Base-by-base conservation (phyloP, 2,797 vertebrate species). In the Cuculus canorus region DNA sequence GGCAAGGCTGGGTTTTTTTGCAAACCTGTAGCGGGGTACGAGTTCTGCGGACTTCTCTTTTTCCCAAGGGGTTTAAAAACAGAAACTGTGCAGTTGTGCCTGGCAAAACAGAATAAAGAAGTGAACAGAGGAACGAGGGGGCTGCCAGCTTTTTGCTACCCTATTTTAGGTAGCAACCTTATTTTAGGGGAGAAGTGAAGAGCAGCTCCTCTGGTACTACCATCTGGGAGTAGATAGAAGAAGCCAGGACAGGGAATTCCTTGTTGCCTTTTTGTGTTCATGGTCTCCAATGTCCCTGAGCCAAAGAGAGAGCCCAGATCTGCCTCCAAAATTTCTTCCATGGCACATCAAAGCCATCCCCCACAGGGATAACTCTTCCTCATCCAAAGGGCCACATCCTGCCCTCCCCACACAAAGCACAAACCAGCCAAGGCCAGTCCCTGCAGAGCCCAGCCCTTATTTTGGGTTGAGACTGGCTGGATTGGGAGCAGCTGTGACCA, bases 161-260 rank as follows among this genome's bases (percentile, higher is more conserved):
- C n/a, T n/a, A n/a, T n/a, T n/a, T n/a, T n/a, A n/a, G n/a, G n/a
- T n/a, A n/a, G n/a, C n/a, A n/a, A n/a, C n/a, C n/a, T n/a, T n/a
- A n/a, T n/a, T n/a, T n/a, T n/a, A n/a, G 0, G 17, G 11, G 16
- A 3, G 5, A 50, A 84, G 23, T 2, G 0, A 28, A 13, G 28
- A 78, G 47, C 47, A 22, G 17, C 47, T 47, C 47, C 47, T 9
- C 47, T 47, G 19, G 47, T 47, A 47, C 21, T 22, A 47, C 19
- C 47, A 47, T 17, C 47, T 22, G 19, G 8, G 47, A 47, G 47
- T 47, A 19, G 47, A 47, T 19, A 47, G 21, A 21, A 22, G 33
- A 72, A 80, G 35, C 22, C 71, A 52, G 15, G 11, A 37, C 8
- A 60, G 41, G 22, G n/a, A 47, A 88, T 35, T 82, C 66, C 59